These are phyloP conservation scores for Drosophila orosa DNA, from an alignment of 1,140 invertebrate species.

Conservation along the genomic window DNA sequence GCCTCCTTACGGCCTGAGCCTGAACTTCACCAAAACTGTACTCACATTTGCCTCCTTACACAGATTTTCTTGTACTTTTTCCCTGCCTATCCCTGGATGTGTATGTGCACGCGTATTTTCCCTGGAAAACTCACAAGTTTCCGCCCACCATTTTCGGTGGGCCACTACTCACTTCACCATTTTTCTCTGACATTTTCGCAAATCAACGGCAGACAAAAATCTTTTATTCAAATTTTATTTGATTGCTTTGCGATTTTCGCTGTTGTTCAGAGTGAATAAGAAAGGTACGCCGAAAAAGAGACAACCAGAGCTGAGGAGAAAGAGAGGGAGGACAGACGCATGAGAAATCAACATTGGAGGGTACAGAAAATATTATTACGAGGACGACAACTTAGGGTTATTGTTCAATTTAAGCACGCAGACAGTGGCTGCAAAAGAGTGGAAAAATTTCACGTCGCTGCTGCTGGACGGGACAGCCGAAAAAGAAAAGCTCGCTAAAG, in stretches of 20 bases:
- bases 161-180: background rate
- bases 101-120: constrained; percentile 14
- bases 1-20: background rate
- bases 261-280: constrained; percentile 55
- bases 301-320: background rate
- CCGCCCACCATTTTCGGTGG: constrained; percentile 71
- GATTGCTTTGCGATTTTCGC: constrained; percentile 82
- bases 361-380: constrained; percentile 80
- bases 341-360: constrained; percentile 72
- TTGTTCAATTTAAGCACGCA: constrained; percentile 81
- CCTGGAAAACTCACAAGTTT: constrained; percentile 66
- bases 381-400: constrained; percentile 82
- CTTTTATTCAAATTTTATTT: constrained; percentile 83
- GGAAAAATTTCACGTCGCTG: constrained; percentile 54
- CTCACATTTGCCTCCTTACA: constrained; percentile 30
- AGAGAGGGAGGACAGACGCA: constrained; percentile 35
- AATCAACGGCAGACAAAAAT: constrained; percentile 82
- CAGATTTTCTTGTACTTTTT: constrained; percentile 24
- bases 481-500: constrained; percentile 37
- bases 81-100: constrained; percentile 1
- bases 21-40: constrained; percentile 49
- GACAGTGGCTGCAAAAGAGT: constrained; percentile 72
- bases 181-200: constrained; percentile 58
- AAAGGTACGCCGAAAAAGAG: constrained; percentile 34
- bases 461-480: constrained; percentile 34